These are phyloP conservation scores for Podarcis cretensis DNA, from an alignment of 2,113 vertebrate genomes.

Conservation along the genomic window DNA sequence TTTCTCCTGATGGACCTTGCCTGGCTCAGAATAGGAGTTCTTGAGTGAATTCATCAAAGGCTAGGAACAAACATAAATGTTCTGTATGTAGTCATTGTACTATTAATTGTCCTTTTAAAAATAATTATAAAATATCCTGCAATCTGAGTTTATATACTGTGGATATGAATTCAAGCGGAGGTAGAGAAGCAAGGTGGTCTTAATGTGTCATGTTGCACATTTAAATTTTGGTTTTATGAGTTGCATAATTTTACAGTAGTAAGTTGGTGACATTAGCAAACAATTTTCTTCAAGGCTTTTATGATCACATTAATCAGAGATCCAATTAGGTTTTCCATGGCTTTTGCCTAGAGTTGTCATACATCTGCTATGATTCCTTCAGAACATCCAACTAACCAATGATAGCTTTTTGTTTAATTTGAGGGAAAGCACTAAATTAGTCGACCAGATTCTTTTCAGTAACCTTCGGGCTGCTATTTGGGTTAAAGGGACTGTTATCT, in stretches of 20 bases:
- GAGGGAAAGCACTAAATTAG: not conserved
- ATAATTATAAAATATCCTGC: not conserved
- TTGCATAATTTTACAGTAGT: not conserved
- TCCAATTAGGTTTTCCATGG: slow-evolving; percentile 23
- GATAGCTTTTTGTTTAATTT: not conserved
- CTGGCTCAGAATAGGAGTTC: not conserved
- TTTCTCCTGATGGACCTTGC: not conserved
- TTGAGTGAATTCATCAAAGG: not conserved
- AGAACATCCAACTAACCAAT: not conserved
- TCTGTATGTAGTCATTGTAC: not conserved
- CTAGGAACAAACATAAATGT: not conserved
- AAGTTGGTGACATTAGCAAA: not conserved
- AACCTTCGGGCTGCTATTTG: not conserved
- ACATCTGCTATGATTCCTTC: slow-evolving; percentile 19
- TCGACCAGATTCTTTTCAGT: not conserved
- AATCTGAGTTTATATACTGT: not conserved
- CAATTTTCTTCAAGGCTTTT: not conserved
- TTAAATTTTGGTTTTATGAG: not conserved
- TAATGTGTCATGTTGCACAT: not conserved
- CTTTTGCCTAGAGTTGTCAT: slow-evolving; percentile 30
- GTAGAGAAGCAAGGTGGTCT: not conserved
- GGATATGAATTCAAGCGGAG: not conserved
- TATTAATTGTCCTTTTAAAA: not conserved
- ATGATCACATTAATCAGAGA: not conserved
- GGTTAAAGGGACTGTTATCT: not conserved